A percentile compares a stretch with the other conserved stretches of the same genome.
Evolutionary conservation across 2,797 vertebrate species (phyloP).

Genomic region (Anomalospiza imberbis): DNA sequence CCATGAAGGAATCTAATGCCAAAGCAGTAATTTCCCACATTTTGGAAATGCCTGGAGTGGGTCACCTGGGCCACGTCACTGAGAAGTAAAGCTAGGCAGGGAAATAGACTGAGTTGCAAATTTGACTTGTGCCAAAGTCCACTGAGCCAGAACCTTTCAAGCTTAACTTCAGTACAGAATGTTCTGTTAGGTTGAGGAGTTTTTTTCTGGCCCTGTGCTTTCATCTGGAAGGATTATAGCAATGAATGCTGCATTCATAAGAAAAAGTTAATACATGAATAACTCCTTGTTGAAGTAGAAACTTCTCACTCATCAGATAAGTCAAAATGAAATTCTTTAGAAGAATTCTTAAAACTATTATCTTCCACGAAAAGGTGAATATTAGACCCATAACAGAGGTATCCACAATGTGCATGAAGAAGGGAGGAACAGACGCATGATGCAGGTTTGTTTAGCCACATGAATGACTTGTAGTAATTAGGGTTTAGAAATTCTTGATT

Average conservation of each 20-base stretch:
- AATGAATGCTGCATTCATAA: constrained; percentile 5
- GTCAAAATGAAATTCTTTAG: not conserved
- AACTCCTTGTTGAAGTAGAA: not conserved
- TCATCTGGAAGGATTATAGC: not conserved
- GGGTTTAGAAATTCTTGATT: not conserved
- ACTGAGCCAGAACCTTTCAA: not conserved
- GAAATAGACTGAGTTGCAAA: not conserved
- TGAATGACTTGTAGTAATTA: not conserved
- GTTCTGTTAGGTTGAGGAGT: not conserved
- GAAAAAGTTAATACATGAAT: not conserved
- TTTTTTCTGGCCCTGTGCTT: not conserved
- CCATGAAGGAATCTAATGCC: not conserved
- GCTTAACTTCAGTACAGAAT: constrained; percentile 4
- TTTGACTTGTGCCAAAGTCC: not conserved
- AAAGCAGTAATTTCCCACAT: not conserved
- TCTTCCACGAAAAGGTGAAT: not conserved
- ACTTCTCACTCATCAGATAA: not conserved
- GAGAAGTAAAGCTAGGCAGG: not conserved
- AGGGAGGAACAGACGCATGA: not conserved
- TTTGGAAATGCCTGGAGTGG: not conserved
- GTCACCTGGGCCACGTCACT: not conserved
- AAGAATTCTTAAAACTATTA: not conserved
- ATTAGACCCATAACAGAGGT: not conserved
- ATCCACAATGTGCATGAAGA: not conserved
- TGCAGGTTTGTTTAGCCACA: not conserved